Conservation (phyloP, 2,797 vertebrate genomes). For the Okamejei kenojei region DNA sequence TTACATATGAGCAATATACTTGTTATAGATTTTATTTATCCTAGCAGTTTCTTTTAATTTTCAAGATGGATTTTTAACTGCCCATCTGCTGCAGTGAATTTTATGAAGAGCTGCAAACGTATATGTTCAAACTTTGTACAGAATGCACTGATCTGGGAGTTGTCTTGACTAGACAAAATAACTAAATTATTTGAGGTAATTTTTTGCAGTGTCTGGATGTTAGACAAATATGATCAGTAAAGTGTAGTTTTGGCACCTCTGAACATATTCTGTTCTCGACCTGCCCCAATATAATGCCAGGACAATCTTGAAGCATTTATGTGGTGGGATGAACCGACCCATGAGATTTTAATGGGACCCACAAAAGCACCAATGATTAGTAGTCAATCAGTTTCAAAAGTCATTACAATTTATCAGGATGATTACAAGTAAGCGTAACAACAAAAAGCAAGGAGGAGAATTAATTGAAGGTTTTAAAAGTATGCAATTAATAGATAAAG, state of each 20-base stretch:
- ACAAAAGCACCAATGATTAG: neutral
- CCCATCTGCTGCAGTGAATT: constrained; percentile 8
- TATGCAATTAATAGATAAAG: neutral
- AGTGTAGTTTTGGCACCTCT: too few species aligned
- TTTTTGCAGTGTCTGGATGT: neutral
- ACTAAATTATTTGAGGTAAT: neutral
- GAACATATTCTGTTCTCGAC: neutral
- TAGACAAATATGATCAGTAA: neutral
- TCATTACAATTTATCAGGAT: neutral
- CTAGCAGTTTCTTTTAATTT: neutral
- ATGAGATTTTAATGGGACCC: neutral
- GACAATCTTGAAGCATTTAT: neutral
- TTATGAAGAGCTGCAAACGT: constrained; percentile 4
- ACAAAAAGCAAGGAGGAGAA: neutral
- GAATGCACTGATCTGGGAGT: neutral
- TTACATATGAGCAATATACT: neutral
- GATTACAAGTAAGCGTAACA: neutral
- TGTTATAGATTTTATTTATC: constrained; percentile 22
- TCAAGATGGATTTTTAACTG: constrained; percentile 4
- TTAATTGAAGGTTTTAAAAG: neutral
- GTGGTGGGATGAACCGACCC: too few species aligned
- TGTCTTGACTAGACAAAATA: neutral
- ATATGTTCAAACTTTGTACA: neutral
- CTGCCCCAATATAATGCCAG: neutral
- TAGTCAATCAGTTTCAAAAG: neutral